Evolutionary conservation across 2,113 vertebrate species (phyloP), one percentile per base, ranked within the genome.

Genomic region (Hypocryptadius cinnamomeus): DNA sequence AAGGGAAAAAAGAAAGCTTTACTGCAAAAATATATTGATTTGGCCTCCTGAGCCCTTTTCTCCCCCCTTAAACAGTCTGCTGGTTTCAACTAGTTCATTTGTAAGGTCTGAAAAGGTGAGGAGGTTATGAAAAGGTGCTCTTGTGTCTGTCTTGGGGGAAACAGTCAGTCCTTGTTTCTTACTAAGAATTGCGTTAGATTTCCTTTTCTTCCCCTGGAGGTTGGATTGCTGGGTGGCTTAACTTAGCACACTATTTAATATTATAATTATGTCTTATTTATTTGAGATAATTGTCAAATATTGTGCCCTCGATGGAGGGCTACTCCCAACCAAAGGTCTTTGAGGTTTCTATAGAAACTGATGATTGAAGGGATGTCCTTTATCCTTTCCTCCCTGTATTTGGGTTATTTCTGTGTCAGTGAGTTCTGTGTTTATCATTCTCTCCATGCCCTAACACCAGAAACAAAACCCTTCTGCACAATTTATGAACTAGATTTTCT

Each of bases 281-380:
- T 98, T 97, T 98, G 97, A 98, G 96, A 98, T 97, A 97, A 96
- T 97, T 98, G 95, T 97, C 97, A 97, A 97, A 97, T 97, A 94
- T 91, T 98, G 97, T 98, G 97, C 98, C 98, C 97, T 98, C 97
- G 97, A 97, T 98, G 96, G 97, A 98, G 98, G 98, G 98, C 97
- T 98, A 96, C 95, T 96, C 97, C 98, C 98, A 98, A 97, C 98
- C 98, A 98, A 98, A 98, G 98, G 97, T 98, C 96, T 98, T 97
- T 97, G 97, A 98, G 93, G 98, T 98, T 98, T 98, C 97, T 97
- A 96, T 98, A 97, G 98, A 98, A 98, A 98, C 98, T 97, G 97
- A 95, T 97, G 96, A 97, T 98, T 95, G 96, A 98, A 97, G 96
- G 94, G 95, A 93, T 96, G 96, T 96, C 97, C 97, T 95, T 96